A percentile compares a stretch with the other conserved stretches of the same genome.
phyloP scores from a whole-genome alignment of 2,797 vertebrate genomes.

The Ibycter americanus region DNA sequence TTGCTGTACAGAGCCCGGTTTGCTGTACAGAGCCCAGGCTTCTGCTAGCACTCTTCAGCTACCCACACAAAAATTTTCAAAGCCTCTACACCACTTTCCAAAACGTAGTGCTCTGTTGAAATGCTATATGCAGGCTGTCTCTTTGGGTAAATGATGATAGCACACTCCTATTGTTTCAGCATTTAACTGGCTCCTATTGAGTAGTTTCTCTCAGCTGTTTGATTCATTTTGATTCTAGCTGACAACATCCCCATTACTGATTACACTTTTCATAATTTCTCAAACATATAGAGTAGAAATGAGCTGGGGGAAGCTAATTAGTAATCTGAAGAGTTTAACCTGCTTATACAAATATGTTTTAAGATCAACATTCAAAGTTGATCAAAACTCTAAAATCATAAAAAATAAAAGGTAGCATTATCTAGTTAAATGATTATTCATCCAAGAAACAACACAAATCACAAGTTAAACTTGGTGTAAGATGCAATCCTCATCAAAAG shows the following conservation, averaged over 20 bases:
- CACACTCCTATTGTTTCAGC: constrained; percentile 75
- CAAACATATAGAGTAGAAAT: constrained; percentile 67
- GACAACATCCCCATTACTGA: constrained; percentile 73
- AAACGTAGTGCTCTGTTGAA: constrained; percentile 47
- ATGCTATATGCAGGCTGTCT: constrained; percentile 68
- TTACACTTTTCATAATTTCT: constrained; percentile 77
- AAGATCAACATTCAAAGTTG: constrained; percentile 51
- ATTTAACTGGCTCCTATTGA: constrained; percentile 79
- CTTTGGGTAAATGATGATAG: constrained; percentile 70
- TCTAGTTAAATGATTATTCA: constrained; percentile 28
- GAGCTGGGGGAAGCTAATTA: constrained; percentile 70
- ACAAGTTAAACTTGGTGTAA: constrained; percentile 24
- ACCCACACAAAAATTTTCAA: not conserved
- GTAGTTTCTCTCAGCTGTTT: constrained; percentile 74
- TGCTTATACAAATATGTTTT: constrained; percentile 61
- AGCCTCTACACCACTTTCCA: constrained; percentile 27
- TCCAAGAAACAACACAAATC: constrained; percentile 57
- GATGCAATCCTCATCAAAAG: constrained; percentile 41
- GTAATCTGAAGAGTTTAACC: constrained; percentile 73
- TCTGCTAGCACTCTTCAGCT: not conserved
- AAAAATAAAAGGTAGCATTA: constrained; percentile 43
- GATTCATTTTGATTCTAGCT: constrained; percentile 79
- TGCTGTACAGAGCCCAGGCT: not conserved
- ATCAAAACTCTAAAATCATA: constrained; percentile 62
- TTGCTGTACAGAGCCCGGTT: not conserved